Evolutionary conservation across 2,113 vertebrate species (phyloP).

Genomic region (Ptilorrhoa leucosticta): DNA sequence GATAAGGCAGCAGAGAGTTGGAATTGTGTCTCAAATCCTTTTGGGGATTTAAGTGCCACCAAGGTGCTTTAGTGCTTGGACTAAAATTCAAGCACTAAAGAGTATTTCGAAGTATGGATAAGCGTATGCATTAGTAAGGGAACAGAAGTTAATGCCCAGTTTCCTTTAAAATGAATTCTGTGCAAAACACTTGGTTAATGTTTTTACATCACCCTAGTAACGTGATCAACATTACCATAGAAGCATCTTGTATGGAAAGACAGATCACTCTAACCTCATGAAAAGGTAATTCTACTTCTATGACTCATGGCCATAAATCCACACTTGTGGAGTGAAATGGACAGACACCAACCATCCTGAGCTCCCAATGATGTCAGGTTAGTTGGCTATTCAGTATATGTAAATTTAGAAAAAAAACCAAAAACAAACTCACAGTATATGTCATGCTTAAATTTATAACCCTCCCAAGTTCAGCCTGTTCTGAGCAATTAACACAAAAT

Average conservation of each 20-base stretch:
- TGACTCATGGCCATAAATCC: conserved; percentile 62
- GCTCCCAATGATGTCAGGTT: conserved; percentile 34
- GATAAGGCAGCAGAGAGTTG: background rate
- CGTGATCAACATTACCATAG: conserved; percentile 29
- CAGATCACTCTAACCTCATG: conserved; percentile 34
- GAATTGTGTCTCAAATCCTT: background rate
- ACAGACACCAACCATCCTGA: background rate
- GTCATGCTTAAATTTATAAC: conserved; percentile 8
- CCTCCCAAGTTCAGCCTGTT: conserved; percentile 9
- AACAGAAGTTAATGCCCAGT: background rate
- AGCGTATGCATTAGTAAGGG: background rate
- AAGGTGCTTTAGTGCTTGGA: background rate
- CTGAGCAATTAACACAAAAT: conserved; percentile 47
- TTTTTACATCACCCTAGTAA: conserved; percentile 59
- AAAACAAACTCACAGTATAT: background rate
- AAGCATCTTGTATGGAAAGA: conserved; percentile 46
- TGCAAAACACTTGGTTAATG: conserved; percentile 15
- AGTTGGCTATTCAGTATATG: background rate
- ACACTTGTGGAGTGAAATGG: conserved; percentile 13
- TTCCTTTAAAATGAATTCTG: conserved; percentile 25
- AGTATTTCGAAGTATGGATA: background rate
- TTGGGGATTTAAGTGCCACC: background rate
- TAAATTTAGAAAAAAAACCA: background rate
- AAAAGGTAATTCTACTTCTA: conserved; percentile 64
- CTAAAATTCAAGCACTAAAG: background rate